Base-by-base conservation (phyloP, 2,113 vertebrate species). In the Bettongia penicillata region DNA sequence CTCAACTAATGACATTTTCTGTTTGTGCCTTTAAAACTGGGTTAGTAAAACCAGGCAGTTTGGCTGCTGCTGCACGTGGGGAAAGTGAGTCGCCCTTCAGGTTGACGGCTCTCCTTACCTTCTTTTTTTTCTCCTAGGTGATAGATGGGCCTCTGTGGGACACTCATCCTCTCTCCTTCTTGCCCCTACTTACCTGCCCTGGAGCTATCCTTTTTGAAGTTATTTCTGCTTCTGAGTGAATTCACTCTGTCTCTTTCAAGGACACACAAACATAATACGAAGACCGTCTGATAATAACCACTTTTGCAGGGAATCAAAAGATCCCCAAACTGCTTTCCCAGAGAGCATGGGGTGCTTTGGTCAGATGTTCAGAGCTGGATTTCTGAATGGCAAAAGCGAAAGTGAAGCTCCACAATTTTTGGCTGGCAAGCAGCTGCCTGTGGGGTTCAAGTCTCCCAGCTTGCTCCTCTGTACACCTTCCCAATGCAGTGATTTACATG, bases 241-340 rank as follows among this genome's bases (percentile, higher is more conserved):
- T 97, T 98, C 90, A 48, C 91, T 94, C 53, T 84, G 93, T 91
- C 90, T 96, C 91, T 96, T 91, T 55, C 49, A 52, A 1, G 1
- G 92, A 96, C 93, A 91, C n/a, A 90, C 91, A 92, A 92, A 89
- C 47, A 91, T 31, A 37, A 23, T 53, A 97, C 94, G 96, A 98
- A 97, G 43, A 96, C 93, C 51, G 90, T 95, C 10, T 0, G 93
- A 93, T 91, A 96, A 98, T 95, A 98, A 98, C 97, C 94, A 96
- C 51, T 53, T 53, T 4, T 0, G 24, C 0, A 0, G 7, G 94
- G 96, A 96, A 98, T 97, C 96, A 98, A 98, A 98, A 97, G 95
- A 94, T 50, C 94, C 90, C 96, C 89, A 92, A 97, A 96, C 53
- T 89, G 93, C 92, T 96, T 98, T 96, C 68, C 77, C 49, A 96